Evolutionary conservation across 2,797 vertebrate species (phyloP).

Genomic region (Sebastes nivosus): DNA sequence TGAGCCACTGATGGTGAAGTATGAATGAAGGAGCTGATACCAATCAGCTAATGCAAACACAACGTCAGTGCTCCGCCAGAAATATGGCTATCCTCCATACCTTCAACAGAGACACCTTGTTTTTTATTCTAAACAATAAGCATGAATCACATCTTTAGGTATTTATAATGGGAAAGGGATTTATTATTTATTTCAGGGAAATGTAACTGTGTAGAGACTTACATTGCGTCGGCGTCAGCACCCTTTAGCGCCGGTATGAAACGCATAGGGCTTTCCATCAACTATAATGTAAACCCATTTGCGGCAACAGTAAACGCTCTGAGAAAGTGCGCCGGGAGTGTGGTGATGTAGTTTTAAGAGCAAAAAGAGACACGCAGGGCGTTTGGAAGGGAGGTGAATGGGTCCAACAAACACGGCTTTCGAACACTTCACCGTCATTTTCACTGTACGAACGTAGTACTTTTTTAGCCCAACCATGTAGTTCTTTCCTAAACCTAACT

Average conservation of each 20-base stretch:
- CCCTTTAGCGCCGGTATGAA: no score
- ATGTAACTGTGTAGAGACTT: background rate
- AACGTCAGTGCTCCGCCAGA: background rate
- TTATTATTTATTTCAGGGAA: background rate
- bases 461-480: no score
- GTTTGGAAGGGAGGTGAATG: no score
- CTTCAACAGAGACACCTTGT: background rate
- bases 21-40: conserved; percentile 1
- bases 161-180: background rate
- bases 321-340: background rate
- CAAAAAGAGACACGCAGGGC: background rate
- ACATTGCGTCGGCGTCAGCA: background rate
- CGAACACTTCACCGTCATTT: no score
- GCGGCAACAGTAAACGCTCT: background rate
- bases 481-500: no score
- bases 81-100: background rate
- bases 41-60: conserved; percentile 1
- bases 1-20: background rate
- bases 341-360: background rate
- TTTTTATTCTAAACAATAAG: background rate
- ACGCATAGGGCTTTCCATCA: background rate
- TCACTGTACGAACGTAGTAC: no score
- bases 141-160: background rate
- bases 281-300: background rate
- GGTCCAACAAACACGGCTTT: no score